Evolutionary conservation across 2,888 invertebrate genomes (phyloP).

Genomic region (Lasioglossum marginatum): DNA sequence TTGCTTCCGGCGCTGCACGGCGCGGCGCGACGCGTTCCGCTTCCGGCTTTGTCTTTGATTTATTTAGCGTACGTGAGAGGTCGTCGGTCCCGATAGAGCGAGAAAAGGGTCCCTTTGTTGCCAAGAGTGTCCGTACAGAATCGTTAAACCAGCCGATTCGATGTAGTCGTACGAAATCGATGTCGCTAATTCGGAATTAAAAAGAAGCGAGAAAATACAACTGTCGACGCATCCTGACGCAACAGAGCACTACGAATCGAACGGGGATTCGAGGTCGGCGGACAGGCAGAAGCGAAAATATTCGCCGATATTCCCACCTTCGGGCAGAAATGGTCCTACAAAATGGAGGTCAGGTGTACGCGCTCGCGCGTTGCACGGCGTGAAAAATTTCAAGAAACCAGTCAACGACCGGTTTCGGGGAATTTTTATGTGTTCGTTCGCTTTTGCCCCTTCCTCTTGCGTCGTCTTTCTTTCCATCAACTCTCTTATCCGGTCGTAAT

Average conservation of each 20-base stretch:
- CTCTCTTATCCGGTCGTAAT: slow-evolving; percentile 4
- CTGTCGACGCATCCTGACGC: background rate
- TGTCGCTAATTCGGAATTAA: background rate
- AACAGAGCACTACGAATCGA: background rate
- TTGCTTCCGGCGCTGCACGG: slow-evolving; percentile 72
- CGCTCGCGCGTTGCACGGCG: slow-evolving; percentile 24
- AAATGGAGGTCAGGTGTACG: slow-evolving; percentile 62
- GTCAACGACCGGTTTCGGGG: slow-evolving; percentile 62
- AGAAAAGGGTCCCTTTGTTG: background rate
- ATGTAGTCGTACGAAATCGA: background rate
- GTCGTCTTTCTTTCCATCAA: background rate
- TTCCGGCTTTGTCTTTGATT: slow-evolving; percentile 73
- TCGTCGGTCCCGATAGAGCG: slow-evolving; percentile 23
- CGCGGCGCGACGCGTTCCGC: slow-evolving; percentile 26
- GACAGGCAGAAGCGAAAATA: background rate
- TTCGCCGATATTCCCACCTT: slow-evolving; percentile 36
- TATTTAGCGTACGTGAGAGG: slow-evolving; percentile 55
- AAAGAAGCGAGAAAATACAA: background rate
- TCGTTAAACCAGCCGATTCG: background rate
- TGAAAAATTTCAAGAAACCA: slow-evolving; percentile 65
- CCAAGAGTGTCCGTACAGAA: background rate
- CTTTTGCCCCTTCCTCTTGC: background rate
- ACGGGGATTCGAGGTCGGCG: slow-evolving; percentile 12
- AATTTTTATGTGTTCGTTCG: slow-evolving; percentile 41
- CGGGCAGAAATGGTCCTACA: slow-evolving; percentile 41